A percentile compares a stretch with the other conserved stretches of the same genome.
Evolutionary conservation across 2,797 vertebrate species (phyloP).

Genomic region (Galago senegalensis): DNA sequence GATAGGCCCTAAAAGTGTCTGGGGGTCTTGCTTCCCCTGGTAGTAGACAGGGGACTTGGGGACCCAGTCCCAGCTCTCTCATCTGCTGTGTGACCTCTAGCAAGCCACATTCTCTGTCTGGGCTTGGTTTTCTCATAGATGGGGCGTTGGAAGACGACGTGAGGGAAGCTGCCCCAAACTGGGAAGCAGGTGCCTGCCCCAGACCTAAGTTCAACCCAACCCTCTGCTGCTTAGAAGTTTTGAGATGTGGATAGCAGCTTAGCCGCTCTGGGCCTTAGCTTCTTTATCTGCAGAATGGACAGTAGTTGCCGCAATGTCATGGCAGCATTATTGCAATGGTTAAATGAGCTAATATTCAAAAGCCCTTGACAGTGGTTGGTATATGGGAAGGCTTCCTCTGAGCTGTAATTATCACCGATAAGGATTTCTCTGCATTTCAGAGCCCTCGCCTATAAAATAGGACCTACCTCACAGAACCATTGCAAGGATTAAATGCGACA

Average conservation of each 20-base stretch:
- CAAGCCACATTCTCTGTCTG: neutral
- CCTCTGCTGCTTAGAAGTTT: neutral
- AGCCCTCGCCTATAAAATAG: neutral
- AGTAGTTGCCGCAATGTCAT: rapidly evolving
- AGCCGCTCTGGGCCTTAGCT: neutral
- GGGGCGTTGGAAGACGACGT: neutral
- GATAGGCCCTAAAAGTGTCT: neutral
- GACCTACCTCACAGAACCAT: neutral
- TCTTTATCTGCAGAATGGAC: neutral
- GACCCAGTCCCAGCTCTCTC: neutral
- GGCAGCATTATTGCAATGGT: rapidly evolving
- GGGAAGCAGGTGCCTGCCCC: too few species aligned
- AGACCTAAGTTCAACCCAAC: neutral
- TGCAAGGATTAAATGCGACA: neutral
- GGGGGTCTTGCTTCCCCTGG: neutral
- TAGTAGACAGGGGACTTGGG: neutral
- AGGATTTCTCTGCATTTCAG: neutral
- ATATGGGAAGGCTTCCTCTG: rapidly evolving
- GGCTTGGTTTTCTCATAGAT: neutral
- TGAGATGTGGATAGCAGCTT: neutral
- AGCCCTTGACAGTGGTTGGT: neutral
- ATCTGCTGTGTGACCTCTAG: neutral
- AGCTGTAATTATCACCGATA: rapidly evolving
- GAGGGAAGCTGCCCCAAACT: neutral
- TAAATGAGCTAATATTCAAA: neutral